Evolutionary conservation across 2,888 invertebrate species (phyloP).

Genomic region (Sphaerophoria taeniata): DNA sequence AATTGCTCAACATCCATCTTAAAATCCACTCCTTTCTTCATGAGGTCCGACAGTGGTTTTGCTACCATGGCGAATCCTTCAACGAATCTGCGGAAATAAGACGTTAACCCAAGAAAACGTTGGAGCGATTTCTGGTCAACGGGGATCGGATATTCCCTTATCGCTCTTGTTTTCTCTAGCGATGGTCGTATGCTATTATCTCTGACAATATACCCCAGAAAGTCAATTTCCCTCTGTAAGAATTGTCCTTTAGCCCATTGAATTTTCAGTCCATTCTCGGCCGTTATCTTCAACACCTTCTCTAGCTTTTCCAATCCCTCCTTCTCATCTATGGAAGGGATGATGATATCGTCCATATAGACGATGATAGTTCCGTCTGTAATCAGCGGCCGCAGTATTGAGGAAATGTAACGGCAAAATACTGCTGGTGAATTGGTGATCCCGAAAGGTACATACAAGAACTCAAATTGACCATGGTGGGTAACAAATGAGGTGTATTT

Average conservation of each 20-base stretch:
- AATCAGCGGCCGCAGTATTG: constrained; percentile 58
- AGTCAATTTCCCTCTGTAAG: constrained; percentile 48
- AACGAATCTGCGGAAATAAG: constrained; percentile 34
- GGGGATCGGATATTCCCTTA: constrained; percentile 20
- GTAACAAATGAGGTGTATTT: constrained; percentile 76
- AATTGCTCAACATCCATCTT: constrained; percentile 62
- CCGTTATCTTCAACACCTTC: constrained; percentile 52
- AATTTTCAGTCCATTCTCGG: constrained; percentile 35
- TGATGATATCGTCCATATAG: constrained; percentile 71
- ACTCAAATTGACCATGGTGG: constrained; percentile 75
- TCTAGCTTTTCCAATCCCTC: constrained; percentile 47
- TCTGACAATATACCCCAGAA: constrained; percentile 64
- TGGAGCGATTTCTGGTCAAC: constrained; percentile 17
- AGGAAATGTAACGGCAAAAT: constrained; percentile 60
- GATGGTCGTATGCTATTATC: constrained; percentile 44
- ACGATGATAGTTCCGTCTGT: constrained; percentile 36
- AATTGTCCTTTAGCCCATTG: constrained; percentile 71
- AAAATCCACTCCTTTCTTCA: constrained; percentile 71
- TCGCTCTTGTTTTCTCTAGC: constrained; percentile 36
- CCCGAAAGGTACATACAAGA: constrained; percentile 73
- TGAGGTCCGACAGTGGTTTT: constrained; percentile 13
- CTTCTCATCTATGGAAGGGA: constrained; percentile 51
- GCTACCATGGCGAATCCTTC: constrained; percentile 19
- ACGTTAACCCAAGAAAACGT: constrained; percentile 34
- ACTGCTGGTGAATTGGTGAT: constrained; percentile 71